Conservation (phyloP, 1,140 invertebrate species). For the Reticulitermes speratus region DNA sequence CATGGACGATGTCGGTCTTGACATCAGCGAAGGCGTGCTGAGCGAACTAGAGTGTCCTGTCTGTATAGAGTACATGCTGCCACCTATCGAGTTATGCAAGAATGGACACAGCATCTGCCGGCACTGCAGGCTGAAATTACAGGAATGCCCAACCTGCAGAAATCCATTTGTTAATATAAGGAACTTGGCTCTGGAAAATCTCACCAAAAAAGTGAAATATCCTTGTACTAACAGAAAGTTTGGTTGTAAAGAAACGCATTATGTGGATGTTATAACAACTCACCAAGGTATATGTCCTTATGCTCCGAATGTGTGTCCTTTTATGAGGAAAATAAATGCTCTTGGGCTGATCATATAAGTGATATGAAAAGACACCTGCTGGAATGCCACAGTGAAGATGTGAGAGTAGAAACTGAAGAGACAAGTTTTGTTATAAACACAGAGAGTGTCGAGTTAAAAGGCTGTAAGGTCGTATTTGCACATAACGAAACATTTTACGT, state of each 20-base stretch:
- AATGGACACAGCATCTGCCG: conserved; percentile 34
- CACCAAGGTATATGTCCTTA: conserved; percentile 32
- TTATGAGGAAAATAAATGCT: conserved; percentile 29
- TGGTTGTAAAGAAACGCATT: conserved; percentile 30
- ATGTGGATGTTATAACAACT: conserved; percentile 11
- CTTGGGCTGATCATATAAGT: conserved; percentile 31
- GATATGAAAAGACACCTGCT: conserved; percentile 33
- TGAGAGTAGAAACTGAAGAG: conserved; percentile 26
- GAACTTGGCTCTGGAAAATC: conserved; percentile 65
- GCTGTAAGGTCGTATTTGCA: conserved; percentile 31
- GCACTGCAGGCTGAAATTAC: conserved; percentile 29
- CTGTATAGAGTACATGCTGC: conserved; percentile 37
- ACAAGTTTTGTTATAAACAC: conserved; percentile 23
- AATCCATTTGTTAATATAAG: conserved; percentile 58
- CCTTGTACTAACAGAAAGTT: conserved; percentile 34
- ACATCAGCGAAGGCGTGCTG: conserved; percentile 20
- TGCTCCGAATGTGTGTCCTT: conserved; percentile 30
- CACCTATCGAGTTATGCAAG: conserved; percentile 36
- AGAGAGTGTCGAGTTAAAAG: conserved; percentile 11
- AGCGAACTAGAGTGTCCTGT: conserved; percentile 38
- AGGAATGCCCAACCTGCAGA: conserved; percentile 35
- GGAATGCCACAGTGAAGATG: conserved; percentile 27
- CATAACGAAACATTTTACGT: conserved; percentile 35
- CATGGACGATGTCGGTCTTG: not conserved
- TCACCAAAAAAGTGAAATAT: conserved; percentile 31